Base-by-base conservation (phyloP, 2,888 invertebrate species). In the Drosophila pullipes region DNA sequence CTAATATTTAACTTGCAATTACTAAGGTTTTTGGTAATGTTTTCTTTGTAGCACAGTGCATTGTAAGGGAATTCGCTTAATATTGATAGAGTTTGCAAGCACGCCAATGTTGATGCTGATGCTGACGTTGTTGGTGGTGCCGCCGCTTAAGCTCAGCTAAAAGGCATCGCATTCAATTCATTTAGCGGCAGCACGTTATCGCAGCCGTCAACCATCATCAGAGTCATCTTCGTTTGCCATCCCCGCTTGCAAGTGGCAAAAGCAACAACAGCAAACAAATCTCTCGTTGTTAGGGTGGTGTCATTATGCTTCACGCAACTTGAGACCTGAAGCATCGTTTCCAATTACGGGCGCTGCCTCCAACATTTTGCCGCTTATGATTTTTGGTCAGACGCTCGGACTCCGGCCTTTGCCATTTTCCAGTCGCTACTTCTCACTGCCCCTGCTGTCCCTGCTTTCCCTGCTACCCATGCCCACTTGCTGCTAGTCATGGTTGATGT, bases 81-180 rank as follows among this genome's bases (percentile, higher is more conserved):
- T 50, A 68, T 37, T 41, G 52, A 60, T 49, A 31, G 30, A 54
- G 55, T 61, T 65, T 41, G 55, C 41, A 50, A 59, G 60, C 52
- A 58, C 10, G 58, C 67, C 47, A 37, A 35, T 44, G 30, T 33
- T 54, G 52, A 59, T 73, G 64, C 25, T 55, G 52, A 49, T 53
- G 61, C 25, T 55, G 59, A 30, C 13, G 52, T 18, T 65, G 65
- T 11, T 55, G 69, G 31, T 81, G 52, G 54, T 62, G 71, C 66
- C 66, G 71, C 80, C 75, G 73, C 71, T 84, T 82, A 90, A 83
- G 83, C 82, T 78, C 68, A 62, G 78, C 76, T 77, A 85, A 83
- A 85, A 85, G 84, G 80, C 89, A 78, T 79, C 82, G 62, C 76
- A 80, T 83, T 90, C 82, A 90, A 85, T 85, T 89, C 81, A 80